These are phyloP conservation scores for Antheraea assamensis DNA, from an alignment of 2,888 invertebrate genomes.

Conservation along the genomic window DNA sequence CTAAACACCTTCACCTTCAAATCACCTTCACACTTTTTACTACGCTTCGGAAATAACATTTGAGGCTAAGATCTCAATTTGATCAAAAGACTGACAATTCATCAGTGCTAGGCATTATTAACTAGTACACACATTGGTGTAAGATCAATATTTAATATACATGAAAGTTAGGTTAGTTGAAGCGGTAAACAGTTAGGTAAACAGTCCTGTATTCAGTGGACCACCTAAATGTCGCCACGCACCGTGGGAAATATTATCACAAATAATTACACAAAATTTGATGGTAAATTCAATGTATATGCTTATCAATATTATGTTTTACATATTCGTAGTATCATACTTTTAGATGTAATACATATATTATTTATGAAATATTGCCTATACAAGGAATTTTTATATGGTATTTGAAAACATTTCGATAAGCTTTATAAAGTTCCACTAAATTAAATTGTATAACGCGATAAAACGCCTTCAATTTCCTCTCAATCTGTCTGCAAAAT, in stretches of 20 bases:
- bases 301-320: background rate
- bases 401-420: background rate
- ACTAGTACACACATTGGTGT: no score
- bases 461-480: conserved; percentile 20
- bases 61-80: no score
- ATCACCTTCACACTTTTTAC: no score
- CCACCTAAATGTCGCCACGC: background rate
- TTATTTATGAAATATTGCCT: background rate
- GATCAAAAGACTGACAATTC: no score
- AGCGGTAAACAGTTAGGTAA: no score
- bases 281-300: background rate
- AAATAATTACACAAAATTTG: background rate
- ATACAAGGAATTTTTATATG: background rate
- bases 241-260: background rate
- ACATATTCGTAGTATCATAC: background rate
- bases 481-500: conserved; percentile 21
- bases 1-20: no score
- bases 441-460: conserved; percentile 4
- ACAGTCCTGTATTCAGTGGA: no score
- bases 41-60: no score
- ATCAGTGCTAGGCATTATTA: no score
- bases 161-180: no score
- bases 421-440: background rate
- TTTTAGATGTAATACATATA: background rate
- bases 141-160: no score